Percentiles rank a stretch among this genome's conserved stretches.
Conservation (phyloP, 2,888 invertebrate species). For the Conops quadrifasciatus region DNA sequence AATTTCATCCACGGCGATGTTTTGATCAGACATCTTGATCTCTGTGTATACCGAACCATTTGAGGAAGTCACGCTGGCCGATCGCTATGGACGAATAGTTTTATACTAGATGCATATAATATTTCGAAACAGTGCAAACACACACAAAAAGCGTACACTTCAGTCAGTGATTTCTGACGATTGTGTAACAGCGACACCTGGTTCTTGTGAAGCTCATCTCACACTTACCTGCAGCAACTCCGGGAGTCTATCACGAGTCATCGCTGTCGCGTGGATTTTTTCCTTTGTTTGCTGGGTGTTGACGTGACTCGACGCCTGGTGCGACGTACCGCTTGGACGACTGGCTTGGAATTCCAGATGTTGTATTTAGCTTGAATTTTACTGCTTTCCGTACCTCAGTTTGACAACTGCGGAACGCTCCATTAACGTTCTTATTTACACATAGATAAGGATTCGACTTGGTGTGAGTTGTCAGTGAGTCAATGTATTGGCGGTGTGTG, state of each 20-base stretch:
- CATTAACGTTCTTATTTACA: no score
- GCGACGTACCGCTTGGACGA: neutral
- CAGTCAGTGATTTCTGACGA: neutral
- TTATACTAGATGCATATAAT: slow-evolving; percentile 4
- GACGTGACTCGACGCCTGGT: neutral
- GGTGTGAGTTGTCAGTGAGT: slow-evolving; percentile 9
- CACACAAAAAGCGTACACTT: slow-evolving; percentile 31
- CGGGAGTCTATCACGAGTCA: slow-evolving; percentile 62
- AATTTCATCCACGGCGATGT: slow-evolving; percentile 58
- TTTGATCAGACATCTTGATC: slow-evolving; percentile 52
- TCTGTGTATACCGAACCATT: slow-evolving; percentile 56
- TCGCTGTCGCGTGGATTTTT: slow-evolving; percentile 42
- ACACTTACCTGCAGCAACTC: slow-evolving; percentile 62
- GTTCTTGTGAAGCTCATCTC: neutral
- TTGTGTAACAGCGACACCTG: neutral
- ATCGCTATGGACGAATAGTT: slow-evolving; percentile 51
- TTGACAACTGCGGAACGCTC: no score
- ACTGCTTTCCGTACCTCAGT: neutral
- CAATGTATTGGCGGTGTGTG: neutral
- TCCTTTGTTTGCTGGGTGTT: neutral
- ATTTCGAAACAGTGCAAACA: neutral
- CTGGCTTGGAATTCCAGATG: neutral
- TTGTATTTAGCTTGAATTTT: neutral
- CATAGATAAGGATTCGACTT: slow-evolving; percentile 28
- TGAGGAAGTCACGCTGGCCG: slow-evolving; percentile 54